Base-by-base conservation (phyloP, 2,888 invertebrate species). In the Aspidapion aeneum region DNA sequence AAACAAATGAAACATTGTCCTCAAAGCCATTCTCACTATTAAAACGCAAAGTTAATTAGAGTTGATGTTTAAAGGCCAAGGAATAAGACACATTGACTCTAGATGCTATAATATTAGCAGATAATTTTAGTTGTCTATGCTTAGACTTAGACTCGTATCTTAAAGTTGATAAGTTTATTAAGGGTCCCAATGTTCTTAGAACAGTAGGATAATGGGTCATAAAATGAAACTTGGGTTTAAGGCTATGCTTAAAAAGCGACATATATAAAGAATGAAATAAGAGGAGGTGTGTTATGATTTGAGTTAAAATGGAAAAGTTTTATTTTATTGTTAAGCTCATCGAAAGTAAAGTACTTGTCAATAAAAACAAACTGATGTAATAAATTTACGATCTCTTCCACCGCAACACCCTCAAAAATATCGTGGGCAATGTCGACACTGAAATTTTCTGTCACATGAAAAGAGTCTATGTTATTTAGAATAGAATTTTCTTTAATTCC, bases 381-480 rank as follows among this genome's bases (percentile, higher is more conserved):
- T 35, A 35, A 35, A 35, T 3, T 12, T 7, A 3, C 35, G 3
- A 35, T 7, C 3, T 7, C 35, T 7, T 7, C 5, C 3, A 35
- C 35, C 12, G 5, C 35, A 35, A 35, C 35, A 3, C 35, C 35
- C 12, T 35, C 35, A 35, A 35, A 35, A 35, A 35, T 12, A 12
- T 35, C 35, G 12, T 35, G 35, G 12, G 35, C 35, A 7, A 35
- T 35, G 12, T 35, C 12, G 35, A 35, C 35, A 35, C 35, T 35
- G 35, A 35, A 35, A 35, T 35, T 35, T 35, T 35, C 35, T 35
- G 35, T 35, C 35, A 35, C 60, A 55, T 60, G 60, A 54, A 55
- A 60, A 16, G 5, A 16, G 12, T 21, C 9, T 1, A 60, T 52
- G 35, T 55, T 22, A 60, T 60, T 54, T 9, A 60, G 54, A 17